phyloP scores from a whole-genome alignment of 2,888 invertebrate species.

The Ashinkailepas kermadecensis region DNA sequence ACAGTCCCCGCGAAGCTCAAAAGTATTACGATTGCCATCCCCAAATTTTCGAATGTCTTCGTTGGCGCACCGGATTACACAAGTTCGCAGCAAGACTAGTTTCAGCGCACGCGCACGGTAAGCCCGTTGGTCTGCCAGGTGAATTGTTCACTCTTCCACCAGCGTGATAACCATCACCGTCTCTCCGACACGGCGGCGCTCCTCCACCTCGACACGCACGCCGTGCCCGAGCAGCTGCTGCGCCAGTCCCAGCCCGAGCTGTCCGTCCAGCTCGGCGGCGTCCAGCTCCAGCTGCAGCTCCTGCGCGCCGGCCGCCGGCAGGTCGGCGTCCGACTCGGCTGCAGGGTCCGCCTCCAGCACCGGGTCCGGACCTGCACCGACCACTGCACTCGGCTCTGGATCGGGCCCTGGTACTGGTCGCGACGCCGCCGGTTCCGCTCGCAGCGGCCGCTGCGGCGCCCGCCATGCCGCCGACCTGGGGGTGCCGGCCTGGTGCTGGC shows the following conservation, averaged over 20 bases:
- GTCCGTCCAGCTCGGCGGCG: neutral
- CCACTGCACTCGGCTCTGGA: no score
- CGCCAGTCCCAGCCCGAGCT: neutral
- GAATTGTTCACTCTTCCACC: neutral
- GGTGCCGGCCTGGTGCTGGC: neutral
- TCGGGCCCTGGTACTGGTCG: no score
- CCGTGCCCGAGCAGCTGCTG: neutral
- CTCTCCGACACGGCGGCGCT: neutral
- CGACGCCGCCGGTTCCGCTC: neutral
- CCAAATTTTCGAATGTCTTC: no score
- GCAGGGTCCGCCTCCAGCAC: no score
- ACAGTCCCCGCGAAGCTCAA: no score
- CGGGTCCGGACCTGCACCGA: no score
- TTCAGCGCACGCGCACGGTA: no score
- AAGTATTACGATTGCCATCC: no score
- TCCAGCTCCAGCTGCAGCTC: conserved; percentile 11
- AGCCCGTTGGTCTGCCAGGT: no score
- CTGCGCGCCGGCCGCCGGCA: neutral
- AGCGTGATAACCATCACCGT: conserved; percentile 2
- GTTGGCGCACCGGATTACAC: no score
- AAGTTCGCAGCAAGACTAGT: no score
- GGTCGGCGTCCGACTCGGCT: neutral
- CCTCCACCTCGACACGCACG: neutral
- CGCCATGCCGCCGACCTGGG: neutral
- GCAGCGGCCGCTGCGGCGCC: neutral